Conservation (phyloP, 2,113 vertebrate species). For the Chitala chitala region DNA sequence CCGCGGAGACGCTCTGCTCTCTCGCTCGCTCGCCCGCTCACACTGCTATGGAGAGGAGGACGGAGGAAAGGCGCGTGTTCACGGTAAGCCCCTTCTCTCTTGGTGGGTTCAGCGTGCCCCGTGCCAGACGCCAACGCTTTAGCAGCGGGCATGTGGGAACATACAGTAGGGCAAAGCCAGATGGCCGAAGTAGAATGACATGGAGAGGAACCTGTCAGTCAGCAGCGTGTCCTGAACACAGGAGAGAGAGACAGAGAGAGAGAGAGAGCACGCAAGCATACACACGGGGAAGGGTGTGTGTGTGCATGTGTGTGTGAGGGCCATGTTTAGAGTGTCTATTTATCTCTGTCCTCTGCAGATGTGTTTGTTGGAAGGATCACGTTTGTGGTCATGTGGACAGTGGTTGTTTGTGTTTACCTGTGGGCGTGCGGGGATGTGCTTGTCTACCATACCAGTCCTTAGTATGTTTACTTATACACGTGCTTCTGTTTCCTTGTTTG, state of each 20-base stretch:
- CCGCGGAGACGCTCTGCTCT: not conserved
- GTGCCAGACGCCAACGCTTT: too few relatives aligned
- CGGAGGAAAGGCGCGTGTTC: slow-evolving; percentile 55
- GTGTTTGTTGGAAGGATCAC: not conserved
- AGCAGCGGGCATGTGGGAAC: too few relatives aligned
- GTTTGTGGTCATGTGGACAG: slow-evolving; percentile 5
- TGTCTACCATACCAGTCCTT: too few relatives aligned
- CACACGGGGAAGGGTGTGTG: too few relatives aligned
- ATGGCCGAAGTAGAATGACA: not conserved
- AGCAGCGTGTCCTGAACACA: not conserved
- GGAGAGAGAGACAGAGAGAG: not conserved
- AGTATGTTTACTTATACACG: not conserved
- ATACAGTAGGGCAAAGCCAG: not conserved
- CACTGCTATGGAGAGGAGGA: slow-evolving; percentile 55
- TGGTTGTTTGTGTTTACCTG: not conserved
- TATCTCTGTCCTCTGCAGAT: not conserved
- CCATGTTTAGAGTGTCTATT: not conserved
- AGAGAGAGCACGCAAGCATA: too few relatives aligned
- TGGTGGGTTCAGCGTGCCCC: too few relatives aligned
- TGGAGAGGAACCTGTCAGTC: not conserved
- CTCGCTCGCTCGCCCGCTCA: not conserved
- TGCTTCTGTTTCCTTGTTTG: too few relatives aligned
- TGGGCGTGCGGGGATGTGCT: too few relatives aligned
- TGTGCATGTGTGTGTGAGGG: not conserved
- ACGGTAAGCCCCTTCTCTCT: slow-evolving; percentile 54